phyloP scores from a whole-genome alignment of 1,140 invertebrate species.

The Euura saliciscinereae region DNA sequence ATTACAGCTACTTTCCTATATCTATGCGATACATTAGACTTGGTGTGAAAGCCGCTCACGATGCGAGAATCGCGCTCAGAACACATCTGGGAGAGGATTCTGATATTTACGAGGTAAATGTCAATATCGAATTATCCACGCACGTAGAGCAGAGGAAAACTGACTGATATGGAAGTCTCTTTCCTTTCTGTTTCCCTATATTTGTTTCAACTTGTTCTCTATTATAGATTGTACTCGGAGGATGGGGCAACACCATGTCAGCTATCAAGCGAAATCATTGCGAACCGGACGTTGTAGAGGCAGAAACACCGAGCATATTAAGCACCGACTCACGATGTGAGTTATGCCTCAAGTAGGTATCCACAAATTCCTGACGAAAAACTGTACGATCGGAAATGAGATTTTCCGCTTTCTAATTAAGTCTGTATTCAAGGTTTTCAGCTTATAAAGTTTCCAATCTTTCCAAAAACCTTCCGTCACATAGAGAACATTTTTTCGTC shows the following conservation, averaged over 20 bases:
- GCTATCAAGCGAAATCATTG: slow-evolving; percentile 36
- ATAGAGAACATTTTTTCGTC: too few relatives aligned
- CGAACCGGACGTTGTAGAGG: slow-evolving; percentile 37
- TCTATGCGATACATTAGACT: slow-evolving; percentile 38
- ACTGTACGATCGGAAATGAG: too few relatives aligned
- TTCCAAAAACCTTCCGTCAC: too few relatives aligned
- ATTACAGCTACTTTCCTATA: slow-evolving; percentile 44
- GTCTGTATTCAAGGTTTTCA: too few relatives aligned
- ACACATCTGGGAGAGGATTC: slow-evolving; percentile 44
- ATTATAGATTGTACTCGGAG: slow-evolving; percentile 42
- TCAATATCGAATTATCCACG: neutral
- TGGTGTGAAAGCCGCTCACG: slow-evolving; percentile 37
- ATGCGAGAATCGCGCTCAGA: slow-evolving; percentile 45
- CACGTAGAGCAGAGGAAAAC: neutral
- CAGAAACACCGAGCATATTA: slow-evolving; percentile 40
- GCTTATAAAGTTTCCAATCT: too few relatives aligned
- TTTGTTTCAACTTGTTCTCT: neutral
- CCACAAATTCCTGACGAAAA: neutral
- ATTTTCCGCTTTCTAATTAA: too few relatives aligned
- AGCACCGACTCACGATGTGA: slow-evolving; percentile 32
- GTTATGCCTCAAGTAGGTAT: slow-evolving; percentile 43
- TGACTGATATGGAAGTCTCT: neutral
- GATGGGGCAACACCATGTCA: slow-evolving; percentile 44
- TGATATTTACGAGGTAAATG: slow-evolving; percentile 42
- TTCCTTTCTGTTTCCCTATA: neutral